Percentiles rank a stretch among this genome's conserved stretches.
Evolutionary conservation across 2,797 vertebrate species (phyloP).

Genomic region (Diceros bicornis): DNA sequence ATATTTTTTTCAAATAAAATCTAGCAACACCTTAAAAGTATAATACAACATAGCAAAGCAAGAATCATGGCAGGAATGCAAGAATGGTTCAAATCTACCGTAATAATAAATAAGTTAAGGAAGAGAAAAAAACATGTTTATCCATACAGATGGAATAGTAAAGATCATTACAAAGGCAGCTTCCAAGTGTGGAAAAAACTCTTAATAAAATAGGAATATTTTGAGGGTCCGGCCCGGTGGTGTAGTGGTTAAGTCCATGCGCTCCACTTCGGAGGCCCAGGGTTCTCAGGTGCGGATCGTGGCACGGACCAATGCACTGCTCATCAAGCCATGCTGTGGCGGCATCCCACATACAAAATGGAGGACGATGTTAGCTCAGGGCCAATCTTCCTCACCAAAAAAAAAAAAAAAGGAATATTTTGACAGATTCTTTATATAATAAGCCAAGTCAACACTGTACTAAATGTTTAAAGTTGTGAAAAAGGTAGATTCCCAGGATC

Average conservation of each 20-base stretch:
- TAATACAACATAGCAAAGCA: background rate
- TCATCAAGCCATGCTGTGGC: no score
- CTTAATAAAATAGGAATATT: background rate
- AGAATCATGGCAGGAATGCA: background rate
- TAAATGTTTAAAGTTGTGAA: constrained; percentile 2
- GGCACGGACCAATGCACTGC: no score
- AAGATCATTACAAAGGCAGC: background rate
- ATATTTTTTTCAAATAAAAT: background rate
- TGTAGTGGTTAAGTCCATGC: no score
- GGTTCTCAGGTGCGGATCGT: no score
- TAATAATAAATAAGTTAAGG: background rate
- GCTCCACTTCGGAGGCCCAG: no score
- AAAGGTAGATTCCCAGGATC: background rate
- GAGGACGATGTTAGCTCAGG: no score
- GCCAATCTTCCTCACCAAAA: no score
- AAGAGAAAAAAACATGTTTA: background rate
- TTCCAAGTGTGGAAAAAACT: background rate
- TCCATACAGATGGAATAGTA: background rate
- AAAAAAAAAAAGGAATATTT: background rate
- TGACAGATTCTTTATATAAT: background rate
- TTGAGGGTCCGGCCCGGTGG: background rate
- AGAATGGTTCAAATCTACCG: background rate
- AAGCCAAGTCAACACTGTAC: background rate
- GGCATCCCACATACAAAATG: no score
- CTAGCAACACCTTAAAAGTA: background rate